phyloP scores from a whole-genome alignment of 2,113 vertebrate genomes.

The Theropithecus gelada region DNA sequence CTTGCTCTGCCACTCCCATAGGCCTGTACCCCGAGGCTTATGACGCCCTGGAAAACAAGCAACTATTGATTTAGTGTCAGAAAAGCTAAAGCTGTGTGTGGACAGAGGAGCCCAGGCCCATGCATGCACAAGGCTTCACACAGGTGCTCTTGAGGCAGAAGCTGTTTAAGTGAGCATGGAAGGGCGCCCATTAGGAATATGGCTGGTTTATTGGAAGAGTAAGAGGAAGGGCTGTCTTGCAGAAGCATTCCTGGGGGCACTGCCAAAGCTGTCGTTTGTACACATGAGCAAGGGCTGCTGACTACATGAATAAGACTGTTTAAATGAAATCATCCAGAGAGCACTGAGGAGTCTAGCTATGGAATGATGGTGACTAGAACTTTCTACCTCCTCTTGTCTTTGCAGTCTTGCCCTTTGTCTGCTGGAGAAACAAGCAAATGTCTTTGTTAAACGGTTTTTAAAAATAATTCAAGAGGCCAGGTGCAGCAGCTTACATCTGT shows the following conservation, averaged over 20 bases:
- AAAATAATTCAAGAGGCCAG: neutral
- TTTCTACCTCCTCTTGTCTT: neutral
- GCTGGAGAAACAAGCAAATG: neutral
- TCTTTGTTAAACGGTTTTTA: neutral
- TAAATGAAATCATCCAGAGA: neutral
- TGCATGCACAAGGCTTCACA: neutral
- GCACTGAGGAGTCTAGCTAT: neutral
- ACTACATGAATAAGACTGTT: neutral
- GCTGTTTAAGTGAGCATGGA: neutral
- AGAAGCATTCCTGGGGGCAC: neutral
- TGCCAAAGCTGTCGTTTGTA: neutral
- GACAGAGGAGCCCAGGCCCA: neutral
- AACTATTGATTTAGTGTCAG: neutral
- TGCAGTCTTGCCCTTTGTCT: neutral
- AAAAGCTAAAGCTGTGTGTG: neutral
- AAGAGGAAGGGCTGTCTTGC: neutral
- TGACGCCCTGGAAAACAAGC: neutral
- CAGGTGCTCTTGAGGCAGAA: fast-evolving
- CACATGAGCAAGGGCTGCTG: neutral
- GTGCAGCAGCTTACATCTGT: no score
- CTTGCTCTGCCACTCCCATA: neutral
- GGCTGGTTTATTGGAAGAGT: neutral
- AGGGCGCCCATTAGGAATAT: neutral
- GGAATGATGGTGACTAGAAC: neutral
- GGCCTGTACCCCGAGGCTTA: neutral